Evolutionary conservation across 1,140 invertebrate species (phyloP).

Genomic region (Philopotamus ludificatus): DNA sequence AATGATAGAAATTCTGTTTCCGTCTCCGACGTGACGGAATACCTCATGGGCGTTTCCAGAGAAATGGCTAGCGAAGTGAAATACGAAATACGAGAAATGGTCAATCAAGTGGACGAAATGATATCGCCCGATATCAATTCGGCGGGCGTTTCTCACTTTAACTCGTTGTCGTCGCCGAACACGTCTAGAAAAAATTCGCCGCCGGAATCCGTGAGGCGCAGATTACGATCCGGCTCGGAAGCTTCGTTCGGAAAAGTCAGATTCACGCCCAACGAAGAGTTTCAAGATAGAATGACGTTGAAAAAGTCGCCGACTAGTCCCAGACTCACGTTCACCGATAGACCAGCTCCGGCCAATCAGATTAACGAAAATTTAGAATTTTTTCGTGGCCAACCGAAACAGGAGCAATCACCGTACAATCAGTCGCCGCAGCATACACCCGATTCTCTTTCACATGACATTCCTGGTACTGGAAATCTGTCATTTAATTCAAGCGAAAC

Average conservation of each 20-base stretch:
- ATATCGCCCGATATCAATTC: conserved; percentile 57
- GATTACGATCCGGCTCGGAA: conserved; percentile 52
- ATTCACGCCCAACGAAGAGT: conserved; percentile 20
- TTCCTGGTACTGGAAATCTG: conserved; percentile 51
- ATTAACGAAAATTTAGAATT: conserved; percentile 44
- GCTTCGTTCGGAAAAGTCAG: conserved; percentile 22
- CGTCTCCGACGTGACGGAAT: conserved; percentile 70
- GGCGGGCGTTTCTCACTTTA: conserved; percentile 31
- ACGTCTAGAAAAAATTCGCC: conserved; percentile 50
- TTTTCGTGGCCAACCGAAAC: conserved; percentile 39
- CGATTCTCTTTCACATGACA: conserved; percentile 50
- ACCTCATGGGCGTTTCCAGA: conserved; percentile 71
- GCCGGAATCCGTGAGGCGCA: conserved; percentile 47
- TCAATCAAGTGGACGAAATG: conserved; percentile 71
- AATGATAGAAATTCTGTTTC: conserved; percentile 64
- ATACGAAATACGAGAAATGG: conserved; percentile 69
- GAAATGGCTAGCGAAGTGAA: conserved; percentile 78
- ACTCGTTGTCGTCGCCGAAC: conserved; percentile 16
- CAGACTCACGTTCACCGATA: conserved; percentile 43
- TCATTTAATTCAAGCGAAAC: conserved; percentile 56
- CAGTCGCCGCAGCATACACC: conserved; percentile 50
- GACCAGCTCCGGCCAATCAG: conserved; percentile 45
- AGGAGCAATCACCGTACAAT: conserved; percentile 23
- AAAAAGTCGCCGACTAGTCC: conserved; percentile 55
- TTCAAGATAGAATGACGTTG: conserved; percentile 44